Evolutionary conservation across 1,140 invertebrate species (phyloP).

Genomic region (Lepidurus packardi): DNA sequence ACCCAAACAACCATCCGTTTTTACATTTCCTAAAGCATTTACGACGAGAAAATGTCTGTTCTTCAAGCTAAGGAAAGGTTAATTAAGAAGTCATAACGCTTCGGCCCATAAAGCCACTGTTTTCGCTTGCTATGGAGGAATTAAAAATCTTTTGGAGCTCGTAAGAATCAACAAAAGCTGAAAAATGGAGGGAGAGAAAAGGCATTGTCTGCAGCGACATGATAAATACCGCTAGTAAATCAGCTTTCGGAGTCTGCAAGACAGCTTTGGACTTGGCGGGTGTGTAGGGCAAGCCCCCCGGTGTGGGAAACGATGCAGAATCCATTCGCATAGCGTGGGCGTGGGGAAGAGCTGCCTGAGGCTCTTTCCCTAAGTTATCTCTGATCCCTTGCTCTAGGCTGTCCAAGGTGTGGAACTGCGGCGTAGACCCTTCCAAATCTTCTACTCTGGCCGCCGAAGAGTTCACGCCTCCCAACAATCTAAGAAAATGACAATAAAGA

Average conservation of each 20-base stretch:
- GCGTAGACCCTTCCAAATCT: conserved; percentile 18
- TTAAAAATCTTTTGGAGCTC: too few species aligned
- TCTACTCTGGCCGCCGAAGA: background rate
- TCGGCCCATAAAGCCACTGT: too few species aligned
- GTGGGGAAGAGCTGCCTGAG: background rate
- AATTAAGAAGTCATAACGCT: too few species aligned
- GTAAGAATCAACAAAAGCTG: too few species aligned
- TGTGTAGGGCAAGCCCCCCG: background rate
- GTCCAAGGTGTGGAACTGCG: conserved; percentile 29
- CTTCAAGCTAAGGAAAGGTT: too few species aligned
- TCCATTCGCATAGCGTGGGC: background rate
- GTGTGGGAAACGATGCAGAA: background rate
- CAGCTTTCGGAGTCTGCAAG: background rate
- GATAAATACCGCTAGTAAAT: background rate
- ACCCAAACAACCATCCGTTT: background rate
- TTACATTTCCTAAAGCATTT: background rate
- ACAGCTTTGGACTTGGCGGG: background rate
- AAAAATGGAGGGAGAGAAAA: too few species aligned
- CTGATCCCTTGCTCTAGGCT: conserved; percentile 30
- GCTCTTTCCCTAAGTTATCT: background rate
- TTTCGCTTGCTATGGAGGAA: too few species aligned
- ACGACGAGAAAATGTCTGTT: too few species aligned
- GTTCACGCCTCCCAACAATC: conserved; percentile 23
- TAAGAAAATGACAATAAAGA: background rate
- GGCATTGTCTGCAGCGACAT: too few species aligned